Percentiles rank a stretch among this genome's conserved stretches.
phyloP scores from a whole-genome alignment of 2,888 invertebrate genomes.

The Ochropacha duplaris region DNA sequence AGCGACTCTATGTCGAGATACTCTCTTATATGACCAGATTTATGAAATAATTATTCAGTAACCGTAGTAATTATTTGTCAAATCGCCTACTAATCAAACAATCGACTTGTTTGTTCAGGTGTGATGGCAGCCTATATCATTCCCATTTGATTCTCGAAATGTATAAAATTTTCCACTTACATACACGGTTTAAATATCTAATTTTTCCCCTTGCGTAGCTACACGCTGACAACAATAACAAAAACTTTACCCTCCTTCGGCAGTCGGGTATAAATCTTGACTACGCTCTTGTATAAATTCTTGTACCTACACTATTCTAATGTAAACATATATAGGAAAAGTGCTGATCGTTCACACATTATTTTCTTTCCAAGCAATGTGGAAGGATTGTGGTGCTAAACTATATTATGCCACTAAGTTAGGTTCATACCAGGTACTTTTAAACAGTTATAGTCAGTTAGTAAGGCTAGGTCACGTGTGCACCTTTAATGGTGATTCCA shows the following conservation, averaged over 20 bases:
- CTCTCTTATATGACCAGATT: neutral
- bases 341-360: neutral
- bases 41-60: neutral
- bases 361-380: neutral
- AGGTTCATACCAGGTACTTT: neutral
- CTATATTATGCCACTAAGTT: constrained; percentile 1
- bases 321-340: neutral
- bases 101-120: neutral
- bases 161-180: neutral
- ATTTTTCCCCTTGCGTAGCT: neutral
- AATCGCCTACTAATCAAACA: neutral
- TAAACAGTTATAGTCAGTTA: neutral
- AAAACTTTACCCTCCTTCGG: no score
- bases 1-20: neutral
- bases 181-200: neutral
- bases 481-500: neutral
- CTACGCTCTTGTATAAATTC: neutral
- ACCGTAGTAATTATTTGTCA: neutral
- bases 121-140: neutral
- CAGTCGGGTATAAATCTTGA: neutral
- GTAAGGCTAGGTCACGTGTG: neutral
- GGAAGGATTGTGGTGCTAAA: constrained; percentile 3
- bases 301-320: no score
- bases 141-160: neutral
- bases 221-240: neutral